Percentiles rank a stretch among this genome's conserved stretches.
phyloP scores from a whole-genome alignment of 2,797 vertebrate species.

The Fundulus diaphanus region DNA sequence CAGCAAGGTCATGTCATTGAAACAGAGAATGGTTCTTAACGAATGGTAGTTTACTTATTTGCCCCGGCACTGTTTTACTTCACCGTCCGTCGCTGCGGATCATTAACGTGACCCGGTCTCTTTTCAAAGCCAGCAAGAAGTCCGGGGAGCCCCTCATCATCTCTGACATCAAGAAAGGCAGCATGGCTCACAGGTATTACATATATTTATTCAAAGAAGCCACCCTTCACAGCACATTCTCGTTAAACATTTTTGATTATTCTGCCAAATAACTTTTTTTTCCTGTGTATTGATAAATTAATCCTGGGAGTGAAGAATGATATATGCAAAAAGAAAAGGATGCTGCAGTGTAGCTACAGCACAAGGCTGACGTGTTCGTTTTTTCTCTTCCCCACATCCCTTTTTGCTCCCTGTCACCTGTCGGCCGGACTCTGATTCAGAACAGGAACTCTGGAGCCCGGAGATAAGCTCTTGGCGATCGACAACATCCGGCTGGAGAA shows the following conservation, averaged over 20 bases:
- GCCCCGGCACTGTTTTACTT: neutral
- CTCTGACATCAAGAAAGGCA: conserved; percentile 98
- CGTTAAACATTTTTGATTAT: neutral
- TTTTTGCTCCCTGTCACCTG: neutral
- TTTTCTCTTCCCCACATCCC: neutral
- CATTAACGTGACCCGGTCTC: conserved; percentile 39
- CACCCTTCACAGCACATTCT: neutral
- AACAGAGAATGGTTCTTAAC: neutral
- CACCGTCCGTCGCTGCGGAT: neutral
- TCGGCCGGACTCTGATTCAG: conserved; percentile 63
- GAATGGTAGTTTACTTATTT: neutral
- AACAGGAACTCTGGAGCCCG: conserved; percentile 94
- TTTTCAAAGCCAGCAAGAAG: conserved; percentile 89
- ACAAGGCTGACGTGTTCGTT: neutral
- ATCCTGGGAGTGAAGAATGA: too few relatives aligned
- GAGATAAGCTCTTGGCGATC: conserved; percentile 95
- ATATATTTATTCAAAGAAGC: neutral
- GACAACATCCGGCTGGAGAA: conserved; percentile 95
- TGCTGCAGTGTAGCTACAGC: neutral
- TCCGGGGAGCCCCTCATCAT: conserved; percentile 94
- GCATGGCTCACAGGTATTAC: conserved; percentile 91
- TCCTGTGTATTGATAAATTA: too few relatives aligned
- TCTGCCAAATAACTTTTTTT: too few relatives aligned
- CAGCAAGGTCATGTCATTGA: neutral
- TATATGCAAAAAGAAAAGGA: too few relatives aligned